Conservation (phyloP, 2,888 invertebrate genomes). For the Galerucella pusilla region DNA sequence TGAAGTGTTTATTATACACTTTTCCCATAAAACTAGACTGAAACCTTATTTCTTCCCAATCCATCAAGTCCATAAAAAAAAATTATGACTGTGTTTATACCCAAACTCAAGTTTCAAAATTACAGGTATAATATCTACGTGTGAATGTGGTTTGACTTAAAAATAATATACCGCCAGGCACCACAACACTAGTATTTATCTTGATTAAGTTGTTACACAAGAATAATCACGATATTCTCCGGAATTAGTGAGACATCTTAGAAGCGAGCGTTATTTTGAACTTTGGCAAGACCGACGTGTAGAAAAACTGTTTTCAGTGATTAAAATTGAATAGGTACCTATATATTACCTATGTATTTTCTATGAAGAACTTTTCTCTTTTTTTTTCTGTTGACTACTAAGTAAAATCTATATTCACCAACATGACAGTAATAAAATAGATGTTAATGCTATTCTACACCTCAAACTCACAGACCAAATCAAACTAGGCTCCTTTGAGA, state of each 20-base stretch:
- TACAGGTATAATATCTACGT: slow-evolving; percentile 19
- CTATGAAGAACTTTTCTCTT: too few relatives aligned
- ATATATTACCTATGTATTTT: too few relatives aligned
- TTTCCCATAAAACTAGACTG: slow-evolving; percentile 2
- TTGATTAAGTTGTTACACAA: slow-evolving; percentile 21
- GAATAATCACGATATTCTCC: slow-evolving; percentile 10
- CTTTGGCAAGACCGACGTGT: neutral
- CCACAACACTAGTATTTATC: slow-evolving; percentile 8
- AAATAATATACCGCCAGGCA: slow-evolving; percentile 18
- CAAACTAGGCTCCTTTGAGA: too few relatives aligned
- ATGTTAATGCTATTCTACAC: too few relatives aligned
- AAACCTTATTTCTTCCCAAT: neutral
- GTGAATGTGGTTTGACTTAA: slow-evolving; percentile 18
- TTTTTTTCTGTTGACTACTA: too few relatives aligned
- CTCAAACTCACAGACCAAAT: too few relatives aligned
- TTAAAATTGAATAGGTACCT: too few relatives aligned
- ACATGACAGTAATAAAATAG: too few relatives aligned
- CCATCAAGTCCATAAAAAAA: slow-evolving; percentile 11
- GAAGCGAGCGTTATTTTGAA: neutral
- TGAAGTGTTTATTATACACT: slow-evolving; percentile 10
- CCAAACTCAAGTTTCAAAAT: slow-evolving; percentile 5
- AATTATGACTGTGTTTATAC: slow-evolving; percentile 18
- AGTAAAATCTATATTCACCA: too few relatives aligned
- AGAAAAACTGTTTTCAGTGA: too few relatives aligned
- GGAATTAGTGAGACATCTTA: slow-evolving; percentile 5